phyloP scores from a whole-genome alignment of 2,113 vertebrate species.

The Sceloporus undulatus region DNA sequence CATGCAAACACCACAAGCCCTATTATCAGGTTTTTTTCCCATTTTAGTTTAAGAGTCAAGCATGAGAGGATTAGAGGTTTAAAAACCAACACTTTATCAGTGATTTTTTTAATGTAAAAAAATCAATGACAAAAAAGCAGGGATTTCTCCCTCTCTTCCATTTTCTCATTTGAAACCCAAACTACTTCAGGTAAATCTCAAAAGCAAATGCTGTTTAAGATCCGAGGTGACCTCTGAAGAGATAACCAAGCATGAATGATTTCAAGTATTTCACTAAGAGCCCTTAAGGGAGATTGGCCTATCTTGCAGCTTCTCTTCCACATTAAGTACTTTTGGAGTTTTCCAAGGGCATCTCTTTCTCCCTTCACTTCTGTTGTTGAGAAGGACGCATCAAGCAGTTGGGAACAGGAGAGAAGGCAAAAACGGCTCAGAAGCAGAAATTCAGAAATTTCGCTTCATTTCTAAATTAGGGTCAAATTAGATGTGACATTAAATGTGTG shows the following conservation, averaged over 20 bases:
- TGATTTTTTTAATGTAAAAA: neutral
- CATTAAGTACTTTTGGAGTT: constrained; percentile 14
- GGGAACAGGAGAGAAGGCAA: neutral
- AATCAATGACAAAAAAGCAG: neutral
- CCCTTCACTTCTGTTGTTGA: too few species aligned
- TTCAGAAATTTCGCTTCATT: neutral
- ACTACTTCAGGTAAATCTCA: constrained; percentile 14
- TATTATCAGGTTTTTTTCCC: neutral
- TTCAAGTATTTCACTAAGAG: constrained; percentile 18
- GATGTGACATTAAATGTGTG: neutral
- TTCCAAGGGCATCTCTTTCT: neutral
- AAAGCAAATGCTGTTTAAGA: constrained; percentile 23
- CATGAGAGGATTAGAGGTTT: constrained; percentile 12
- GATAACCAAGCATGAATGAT: constrained; percentile 16
- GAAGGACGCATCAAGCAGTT: neutral
- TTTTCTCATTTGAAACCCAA: neutral
- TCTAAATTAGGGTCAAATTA: neutral
- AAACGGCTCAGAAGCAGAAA: neutral
- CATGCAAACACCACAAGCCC: neutral
- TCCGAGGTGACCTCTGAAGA: constrained; percentile 17
- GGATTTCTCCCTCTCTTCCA: neutral
- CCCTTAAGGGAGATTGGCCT: constrained; percentile 20
- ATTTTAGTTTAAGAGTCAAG: constrained; percentile 12
- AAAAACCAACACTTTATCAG: constrained; percentile 20
- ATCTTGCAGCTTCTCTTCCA: neutral